A percentile compares a stretch with the other conserved stretches of the same genome.
Conservation (phyloP, 2,113 vertebrate species). For the Dromiciops gliroides region DNA sequence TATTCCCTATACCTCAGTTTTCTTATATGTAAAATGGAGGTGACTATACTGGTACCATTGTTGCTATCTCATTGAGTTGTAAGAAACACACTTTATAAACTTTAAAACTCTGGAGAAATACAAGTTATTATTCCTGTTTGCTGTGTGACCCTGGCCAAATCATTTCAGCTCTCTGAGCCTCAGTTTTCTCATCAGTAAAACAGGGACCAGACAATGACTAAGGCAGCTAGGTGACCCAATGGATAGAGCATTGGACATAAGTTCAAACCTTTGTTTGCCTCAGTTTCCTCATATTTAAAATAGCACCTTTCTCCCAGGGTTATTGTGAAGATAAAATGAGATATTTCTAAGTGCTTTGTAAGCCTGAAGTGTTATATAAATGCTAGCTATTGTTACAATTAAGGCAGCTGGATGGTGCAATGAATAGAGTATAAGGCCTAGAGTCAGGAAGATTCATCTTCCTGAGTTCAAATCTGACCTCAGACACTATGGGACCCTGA, state of each 20-base stretch:
- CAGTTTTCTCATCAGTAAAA: not conserved
- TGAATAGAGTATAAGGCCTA: too few species aligned
- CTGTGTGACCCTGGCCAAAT: not conserved
- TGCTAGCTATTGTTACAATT: not conserved
- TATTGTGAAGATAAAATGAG: not conserved
- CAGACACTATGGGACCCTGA: too few species aligned
- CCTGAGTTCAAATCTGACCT: too few species aligned
- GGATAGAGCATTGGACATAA: not conserved
- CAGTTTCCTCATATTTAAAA: not conserved
- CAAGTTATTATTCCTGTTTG: not conserved
- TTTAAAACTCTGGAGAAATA: not conserved
- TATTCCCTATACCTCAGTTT: not conserved
- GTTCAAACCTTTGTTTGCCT: not conserved
- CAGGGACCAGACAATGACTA: not conserved
- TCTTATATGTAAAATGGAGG: not conserved
- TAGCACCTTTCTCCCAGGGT: not conserved
- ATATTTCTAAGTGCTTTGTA: not conserved
- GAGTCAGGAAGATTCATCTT: too few species aligned
- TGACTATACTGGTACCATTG: not conserved
- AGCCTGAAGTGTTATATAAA: not conserved
- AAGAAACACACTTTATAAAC: not conserved
- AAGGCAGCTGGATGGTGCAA: too few species aligned
- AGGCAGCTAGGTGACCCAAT: not conserved
- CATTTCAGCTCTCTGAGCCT: not conserved
- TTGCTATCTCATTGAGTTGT: not conserved